These are phyloP conservation scores for Silurus asotus DNA, from an alignment of 2,113 vertebrate species.

Conservation along the genomic window DNA sequence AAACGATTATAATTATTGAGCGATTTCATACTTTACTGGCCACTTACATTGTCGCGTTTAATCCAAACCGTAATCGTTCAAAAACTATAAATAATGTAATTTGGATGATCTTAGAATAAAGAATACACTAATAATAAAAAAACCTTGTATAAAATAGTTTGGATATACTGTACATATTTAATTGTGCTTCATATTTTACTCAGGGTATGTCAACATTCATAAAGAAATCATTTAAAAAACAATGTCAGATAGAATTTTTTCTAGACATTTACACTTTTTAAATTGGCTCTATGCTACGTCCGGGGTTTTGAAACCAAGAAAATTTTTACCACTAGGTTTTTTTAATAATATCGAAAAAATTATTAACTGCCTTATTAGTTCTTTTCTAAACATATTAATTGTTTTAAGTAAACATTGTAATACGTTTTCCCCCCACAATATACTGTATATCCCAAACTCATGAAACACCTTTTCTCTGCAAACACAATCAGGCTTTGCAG, in stretches of 20 bases:
- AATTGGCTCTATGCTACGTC: neutral
- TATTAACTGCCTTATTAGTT: neutral
- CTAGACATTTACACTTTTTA: neutral
- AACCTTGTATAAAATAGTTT: neutral
- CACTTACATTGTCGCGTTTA: neutral
- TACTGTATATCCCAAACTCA: neutral
- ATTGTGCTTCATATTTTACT: neutral
- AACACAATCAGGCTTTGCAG: neutral
- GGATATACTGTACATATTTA: neutral
- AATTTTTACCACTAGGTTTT: neutral
- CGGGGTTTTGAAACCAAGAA: neutral
- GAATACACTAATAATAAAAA: neutral
- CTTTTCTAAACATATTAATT: neutral
- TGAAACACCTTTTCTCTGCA: neutral
- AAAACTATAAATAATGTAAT: neutral
- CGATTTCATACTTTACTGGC: neutral
- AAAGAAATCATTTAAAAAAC: neutral
- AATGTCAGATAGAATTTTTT: no score
- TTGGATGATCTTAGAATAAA: neutral
- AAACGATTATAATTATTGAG: neutral
- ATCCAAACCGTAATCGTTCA: neutral
- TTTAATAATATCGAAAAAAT: neutral
- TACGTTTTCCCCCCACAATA: no score
- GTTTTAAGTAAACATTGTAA: neutral
- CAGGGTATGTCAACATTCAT: no score